Conservation (phyloP, 2,113 vertebrate species). For the Deroptyus accipitrinus region DNA sequence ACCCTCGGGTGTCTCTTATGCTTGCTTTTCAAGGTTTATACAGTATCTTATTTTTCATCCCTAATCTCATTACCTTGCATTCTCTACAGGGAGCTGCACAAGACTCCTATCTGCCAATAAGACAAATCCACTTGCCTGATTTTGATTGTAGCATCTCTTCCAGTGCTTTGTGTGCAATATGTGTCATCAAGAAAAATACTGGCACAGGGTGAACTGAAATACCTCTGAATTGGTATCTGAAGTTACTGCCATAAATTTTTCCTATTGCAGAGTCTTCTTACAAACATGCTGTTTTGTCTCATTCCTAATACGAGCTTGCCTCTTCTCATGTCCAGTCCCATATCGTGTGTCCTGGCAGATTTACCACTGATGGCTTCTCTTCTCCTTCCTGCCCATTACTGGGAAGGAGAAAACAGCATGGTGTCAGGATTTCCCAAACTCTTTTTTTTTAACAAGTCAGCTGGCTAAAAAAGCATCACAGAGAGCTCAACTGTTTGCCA, state of each 20-base stretch:
- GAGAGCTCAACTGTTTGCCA: background rate
- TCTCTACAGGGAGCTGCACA: background rate
- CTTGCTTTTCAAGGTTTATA: conserved; percentile 14
- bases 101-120: background rate
- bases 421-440: background rate
- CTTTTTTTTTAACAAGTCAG: background rate
- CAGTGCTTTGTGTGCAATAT: background rate
- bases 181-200: background rate
- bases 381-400: background rate
- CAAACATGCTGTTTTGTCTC: background rate
- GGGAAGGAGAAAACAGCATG: background rate
- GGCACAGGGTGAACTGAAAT: background rate
- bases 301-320: background rate
- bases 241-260: background rate
- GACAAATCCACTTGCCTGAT: background rate
- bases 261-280: background rate
- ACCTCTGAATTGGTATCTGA: background rate
- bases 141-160: background rate
- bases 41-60: conserved; percentile 19
- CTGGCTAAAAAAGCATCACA: background rate
- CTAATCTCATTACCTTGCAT: conserved; percentile 3
- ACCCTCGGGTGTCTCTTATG: background rate
- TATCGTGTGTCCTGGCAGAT: background rate
- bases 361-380: background rate
- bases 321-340: background rate